Evolutionary conservation across 2,113 vertebrate species (phyloP).

Genomic region (Boleophthalmus pectinirostris): DNA sequence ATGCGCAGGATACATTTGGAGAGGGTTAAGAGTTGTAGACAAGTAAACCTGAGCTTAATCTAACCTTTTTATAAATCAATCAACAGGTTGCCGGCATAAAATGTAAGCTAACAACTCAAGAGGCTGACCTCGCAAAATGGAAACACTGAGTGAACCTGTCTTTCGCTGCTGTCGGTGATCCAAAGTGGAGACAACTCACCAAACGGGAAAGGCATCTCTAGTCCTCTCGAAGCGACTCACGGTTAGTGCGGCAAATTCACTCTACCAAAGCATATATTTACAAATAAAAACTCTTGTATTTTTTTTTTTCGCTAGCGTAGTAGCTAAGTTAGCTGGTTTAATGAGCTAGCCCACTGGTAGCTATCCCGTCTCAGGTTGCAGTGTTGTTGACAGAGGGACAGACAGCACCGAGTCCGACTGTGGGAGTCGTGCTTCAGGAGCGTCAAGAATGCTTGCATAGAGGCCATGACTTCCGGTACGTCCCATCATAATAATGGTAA

Average conservation of each 20-base stretch:
- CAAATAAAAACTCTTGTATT: constrained; percentile 17
- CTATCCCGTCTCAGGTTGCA: constrained; percentile 71
- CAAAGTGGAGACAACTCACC: constrained; percentile 60
- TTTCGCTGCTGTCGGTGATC: constrained; percentile 20
- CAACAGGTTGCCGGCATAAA: constrained; percentile 40
- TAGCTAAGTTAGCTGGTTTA: constrained; percentile 60
- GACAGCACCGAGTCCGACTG: constrained; percentile 34
- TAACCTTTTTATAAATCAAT: background rate
- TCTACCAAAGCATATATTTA: background rate
- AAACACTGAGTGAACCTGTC: constrained; percentile 55
- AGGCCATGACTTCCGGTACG: background rate
- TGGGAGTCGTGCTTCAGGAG: background rate
- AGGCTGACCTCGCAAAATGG: constrained; percentile 59
- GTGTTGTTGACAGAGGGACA: constrained; percentile 67
- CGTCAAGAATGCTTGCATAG: fast-evolving
- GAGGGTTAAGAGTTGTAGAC: background rate
- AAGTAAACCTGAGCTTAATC: background rate
- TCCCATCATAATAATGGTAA: constrained; percentile 41
- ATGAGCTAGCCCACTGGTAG: constrained; percentile 41
- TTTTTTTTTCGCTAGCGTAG: constrained; percentile 13
- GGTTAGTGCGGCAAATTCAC: background rate
- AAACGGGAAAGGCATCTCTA: constrained; percentile 15
- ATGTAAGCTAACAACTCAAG: constrained; percentile 57
- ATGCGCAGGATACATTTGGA: background rate
- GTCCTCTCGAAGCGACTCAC: constrained; percentile 25